phyloP scores from a whole-genome alignment of 2,113 vertebrate species.

The Argyrosomus japonicus region DNA sequence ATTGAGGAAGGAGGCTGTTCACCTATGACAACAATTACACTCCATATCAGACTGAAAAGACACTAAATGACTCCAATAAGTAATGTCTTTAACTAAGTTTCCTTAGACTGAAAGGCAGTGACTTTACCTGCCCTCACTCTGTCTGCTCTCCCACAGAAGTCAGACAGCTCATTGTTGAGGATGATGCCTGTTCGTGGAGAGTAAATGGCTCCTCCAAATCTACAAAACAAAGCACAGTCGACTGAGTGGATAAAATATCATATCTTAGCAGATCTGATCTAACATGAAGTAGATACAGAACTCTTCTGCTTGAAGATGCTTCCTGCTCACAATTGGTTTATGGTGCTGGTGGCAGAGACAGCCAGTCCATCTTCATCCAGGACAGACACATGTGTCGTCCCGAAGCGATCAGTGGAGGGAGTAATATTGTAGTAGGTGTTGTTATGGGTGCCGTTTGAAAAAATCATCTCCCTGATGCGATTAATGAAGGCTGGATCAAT shows the following conservation, averaged over 20 bases:
- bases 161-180: slow-evolving; percentile 94
- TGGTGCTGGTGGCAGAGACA: slow-evolving; percentile 92
- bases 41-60: slow-evolving; percentile 23
- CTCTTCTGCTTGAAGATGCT: not conserved
- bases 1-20: slow-evolving; percentile 94
- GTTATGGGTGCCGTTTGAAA: slow-evolving; percentile 11
- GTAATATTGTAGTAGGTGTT: slow-evolving; percentile 61
- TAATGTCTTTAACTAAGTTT: not conserved
- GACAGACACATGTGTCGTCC: slow-evolving; percentile 87
- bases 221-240: slow-evolving; percentile 59
- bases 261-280: not conserved
- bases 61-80: not conserved
- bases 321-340: slow-evolving; percentile 88
- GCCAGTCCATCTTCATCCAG: slow-evolving; percentile 87
- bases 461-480: slow-evolving; percentile 78
- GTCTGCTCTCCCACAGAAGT: slow-evolving; percentile 85
- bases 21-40: slow-evolving; percentile 75
- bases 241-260: not conserved
- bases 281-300: not conserved
- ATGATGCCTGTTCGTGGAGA: slow-evolving; percentile 91
- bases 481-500: slow-evolving; percentile 78
- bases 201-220: slow-evolving; percentile 92
- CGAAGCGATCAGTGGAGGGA: slow-evolving; percentile 55
- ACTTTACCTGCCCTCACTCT: slow-evolving; percentile 80
- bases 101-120: not conserved